Evolutionary conservation across 2,113 vertebrate species (phyloP).

Genomic region (Halcyon senegalensis): DNA sequence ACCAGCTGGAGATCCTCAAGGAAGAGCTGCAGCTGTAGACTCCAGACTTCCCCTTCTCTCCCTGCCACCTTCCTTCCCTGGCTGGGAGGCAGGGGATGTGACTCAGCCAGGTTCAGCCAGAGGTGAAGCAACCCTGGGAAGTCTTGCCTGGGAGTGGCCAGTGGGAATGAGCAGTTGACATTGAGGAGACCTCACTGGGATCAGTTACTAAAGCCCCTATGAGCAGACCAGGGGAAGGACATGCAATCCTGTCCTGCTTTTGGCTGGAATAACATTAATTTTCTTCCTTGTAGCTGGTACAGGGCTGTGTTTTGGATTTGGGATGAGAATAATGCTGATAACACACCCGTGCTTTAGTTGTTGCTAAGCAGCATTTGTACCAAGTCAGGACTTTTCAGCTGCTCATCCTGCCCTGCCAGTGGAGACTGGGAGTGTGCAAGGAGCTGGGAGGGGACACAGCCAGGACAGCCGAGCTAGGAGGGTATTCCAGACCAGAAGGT

Average conservation of each 20-base stretch:
- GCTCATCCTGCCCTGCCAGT: background rate
- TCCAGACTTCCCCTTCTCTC: background rate
- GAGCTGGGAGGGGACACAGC: background rate
- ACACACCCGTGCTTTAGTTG: background rate
- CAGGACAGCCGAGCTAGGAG: background rate
- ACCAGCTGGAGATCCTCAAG: background rate
- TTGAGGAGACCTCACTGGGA: fast-evolving
- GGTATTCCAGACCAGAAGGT: background rate
- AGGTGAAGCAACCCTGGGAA: background rate
- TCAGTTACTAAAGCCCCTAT: background rate
- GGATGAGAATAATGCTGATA: background rate
- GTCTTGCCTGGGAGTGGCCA: background rate
- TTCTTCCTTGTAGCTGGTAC: background rate
- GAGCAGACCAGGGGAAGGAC: background rate
- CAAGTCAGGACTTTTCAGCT: background rate
- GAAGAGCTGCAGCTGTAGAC: constrained; percentile 7
- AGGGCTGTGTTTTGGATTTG: background rate
- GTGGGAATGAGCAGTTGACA: background rate
- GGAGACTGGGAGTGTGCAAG: background rate
- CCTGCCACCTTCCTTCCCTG: background rate
- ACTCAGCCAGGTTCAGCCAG: constrained; percentile 18
- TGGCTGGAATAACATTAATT: background rate
- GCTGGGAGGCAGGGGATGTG: background rate
- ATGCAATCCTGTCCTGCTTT: background rate
- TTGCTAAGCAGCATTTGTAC: background rate